phyloP scores from a whole-genome alignment of 1,140 invertebrate species.

The Planococcus citri region DNA sequence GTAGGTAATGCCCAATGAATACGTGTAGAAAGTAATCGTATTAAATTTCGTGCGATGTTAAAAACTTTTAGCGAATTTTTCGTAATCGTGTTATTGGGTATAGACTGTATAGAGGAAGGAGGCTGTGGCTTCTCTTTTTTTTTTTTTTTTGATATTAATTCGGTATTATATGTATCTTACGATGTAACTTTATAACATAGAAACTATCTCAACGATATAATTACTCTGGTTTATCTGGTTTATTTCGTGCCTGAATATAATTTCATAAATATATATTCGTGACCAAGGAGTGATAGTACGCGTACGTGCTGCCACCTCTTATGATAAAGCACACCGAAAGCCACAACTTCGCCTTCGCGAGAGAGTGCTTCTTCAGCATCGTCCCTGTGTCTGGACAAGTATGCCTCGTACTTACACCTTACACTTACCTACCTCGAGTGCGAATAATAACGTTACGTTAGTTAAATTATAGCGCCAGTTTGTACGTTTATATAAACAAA shows the following conservation, averaged over 20 bases:
- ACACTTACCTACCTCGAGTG: neutral
- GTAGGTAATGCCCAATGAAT: too few species aligned
- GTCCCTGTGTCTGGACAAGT: too few species aligned
- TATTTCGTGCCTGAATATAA: slow-evolving; percentile 3
- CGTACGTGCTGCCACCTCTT: neutral
- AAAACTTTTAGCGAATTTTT: neutral
- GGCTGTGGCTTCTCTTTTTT: too few species aligned
- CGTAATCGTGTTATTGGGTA: neutral
- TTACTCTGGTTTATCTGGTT: slow-evolving; percentile 6
- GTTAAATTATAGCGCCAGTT: neutral
- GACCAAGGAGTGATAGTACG: neutral
- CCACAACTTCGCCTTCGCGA: too few species aligned
- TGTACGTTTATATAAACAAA: neutral
- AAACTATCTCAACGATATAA: slow-evolving; percentile 1
- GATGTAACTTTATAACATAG: neutral
- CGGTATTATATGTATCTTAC: neutral
- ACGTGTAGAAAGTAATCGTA: neutral
- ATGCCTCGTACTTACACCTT: too few species aligned
- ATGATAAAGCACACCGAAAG: too few species aligned
- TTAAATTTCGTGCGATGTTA: neutral
- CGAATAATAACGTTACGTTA: neutral
- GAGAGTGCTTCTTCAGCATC: neutral
- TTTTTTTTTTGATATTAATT: neutral
- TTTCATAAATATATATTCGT: neutral
- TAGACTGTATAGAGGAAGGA: too few species aligned